Conservation (phyloP, 1,140 invertebrate genomes). For the Bombus affinis region DNA sequence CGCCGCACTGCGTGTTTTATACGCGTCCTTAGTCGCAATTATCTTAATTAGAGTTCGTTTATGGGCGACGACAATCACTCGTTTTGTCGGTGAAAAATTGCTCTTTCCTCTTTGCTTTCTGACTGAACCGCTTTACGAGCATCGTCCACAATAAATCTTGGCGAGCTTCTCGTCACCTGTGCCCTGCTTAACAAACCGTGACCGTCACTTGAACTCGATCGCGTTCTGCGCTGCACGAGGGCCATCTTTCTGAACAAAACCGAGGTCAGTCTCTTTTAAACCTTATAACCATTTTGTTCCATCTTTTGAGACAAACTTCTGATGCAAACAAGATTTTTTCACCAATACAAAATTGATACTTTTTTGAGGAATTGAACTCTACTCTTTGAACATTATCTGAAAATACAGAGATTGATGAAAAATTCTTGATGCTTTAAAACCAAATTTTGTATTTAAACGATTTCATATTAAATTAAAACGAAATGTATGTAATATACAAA, state of each 20-base stretch:
- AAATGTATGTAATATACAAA: neutral
- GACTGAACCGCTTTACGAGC: neutral
- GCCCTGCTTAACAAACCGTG: constrained; percentile 5
- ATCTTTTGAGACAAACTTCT: too few species aligned
- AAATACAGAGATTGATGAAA: too few species aligned
- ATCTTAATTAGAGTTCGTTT: constrained; percentile 59
- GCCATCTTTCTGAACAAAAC: neutral
- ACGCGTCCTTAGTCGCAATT: constrained; percentile 56
- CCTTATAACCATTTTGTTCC: too few species aligned
- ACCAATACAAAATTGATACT: neutral
- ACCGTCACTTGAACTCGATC: neutral
- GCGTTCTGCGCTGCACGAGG: neutral
- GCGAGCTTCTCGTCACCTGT: constrained; percentile 5
- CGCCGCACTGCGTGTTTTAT: constrained; percentile 13
- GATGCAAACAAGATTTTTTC: neutral
- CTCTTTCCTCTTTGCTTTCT: constrained; percentile 35
- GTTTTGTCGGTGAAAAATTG: constrained; percentile 50
- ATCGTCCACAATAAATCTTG: constrained; percentile 19
- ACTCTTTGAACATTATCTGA: neutral
- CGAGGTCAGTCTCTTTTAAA: neutral
- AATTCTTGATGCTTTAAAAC: neutral
- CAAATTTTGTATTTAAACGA: neutral
- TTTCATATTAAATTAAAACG: neutral
- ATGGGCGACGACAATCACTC: constrained; percentile 28
- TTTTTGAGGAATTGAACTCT: neutral